Percentiles rank a stretch among this genome's conserved stretches.
Evolutionary conservation across 2,113 vertebrate genomes (phyloP).

Genomic region (Cariama cristata): DNA sequence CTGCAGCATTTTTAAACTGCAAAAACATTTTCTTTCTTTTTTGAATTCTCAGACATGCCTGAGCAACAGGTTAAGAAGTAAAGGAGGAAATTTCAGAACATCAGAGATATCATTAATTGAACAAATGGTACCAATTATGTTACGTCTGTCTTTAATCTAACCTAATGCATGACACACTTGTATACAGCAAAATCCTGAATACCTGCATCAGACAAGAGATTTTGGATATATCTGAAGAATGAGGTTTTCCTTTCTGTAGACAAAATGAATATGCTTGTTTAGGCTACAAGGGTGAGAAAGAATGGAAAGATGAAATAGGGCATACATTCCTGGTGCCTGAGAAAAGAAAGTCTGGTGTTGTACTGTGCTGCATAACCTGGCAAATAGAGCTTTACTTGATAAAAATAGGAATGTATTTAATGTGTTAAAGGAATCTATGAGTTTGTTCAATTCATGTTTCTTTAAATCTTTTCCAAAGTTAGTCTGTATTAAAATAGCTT

Average conservation of each 20-base stretch:
- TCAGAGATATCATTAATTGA: neutral
- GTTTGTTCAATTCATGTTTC: neutral
- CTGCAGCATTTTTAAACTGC: neutral
- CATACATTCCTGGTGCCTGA: neutral
- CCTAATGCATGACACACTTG: neutral
- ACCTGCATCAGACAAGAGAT: constrained; percentile 6
- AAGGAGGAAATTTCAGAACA: neutral
- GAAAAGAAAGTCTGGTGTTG: neutral
- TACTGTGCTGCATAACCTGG: neutral
- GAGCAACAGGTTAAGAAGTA: neutral
- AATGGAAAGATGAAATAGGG: neutral
- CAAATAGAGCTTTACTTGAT: neutral
- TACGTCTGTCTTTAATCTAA: constrained; percentile 23
- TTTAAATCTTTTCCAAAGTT: neutral
- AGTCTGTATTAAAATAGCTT: neutral
- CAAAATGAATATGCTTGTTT: constrained; percentile 51
- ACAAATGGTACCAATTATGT: neutral
- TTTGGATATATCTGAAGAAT: neutral
- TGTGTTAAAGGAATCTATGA: neutral
- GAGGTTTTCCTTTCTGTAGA: constrained; percentile 33
- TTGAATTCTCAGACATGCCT: neutral
- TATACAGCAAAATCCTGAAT: neutral
- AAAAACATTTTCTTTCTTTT: neutral
- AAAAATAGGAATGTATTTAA: neutral
- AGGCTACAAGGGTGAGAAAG: constrained; percentile 39